Conservation (phyloP, 2,113 vertebrate species). For the Archocentrus centrarchus region DNA sequence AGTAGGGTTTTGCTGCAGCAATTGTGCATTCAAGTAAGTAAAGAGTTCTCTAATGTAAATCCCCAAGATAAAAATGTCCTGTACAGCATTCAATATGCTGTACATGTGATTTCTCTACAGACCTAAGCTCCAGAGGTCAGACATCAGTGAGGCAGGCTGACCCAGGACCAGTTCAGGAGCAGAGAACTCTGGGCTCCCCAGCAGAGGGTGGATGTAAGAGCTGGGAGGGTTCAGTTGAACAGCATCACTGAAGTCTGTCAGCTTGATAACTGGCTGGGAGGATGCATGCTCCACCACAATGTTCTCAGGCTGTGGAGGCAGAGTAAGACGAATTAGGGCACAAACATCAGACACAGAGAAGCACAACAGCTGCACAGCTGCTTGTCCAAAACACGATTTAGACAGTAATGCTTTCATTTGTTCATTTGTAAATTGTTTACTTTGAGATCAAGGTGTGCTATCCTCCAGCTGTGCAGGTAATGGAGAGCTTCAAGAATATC, state of each 20-base stretch:
- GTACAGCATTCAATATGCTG: background rate
- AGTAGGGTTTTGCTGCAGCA: background rate
- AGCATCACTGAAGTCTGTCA: slow-evolving; percentile 95
- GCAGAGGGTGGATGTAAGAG: slow-evolving; percentile 89
- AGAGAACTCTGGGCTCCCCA: slow-evolving; percentile 96
- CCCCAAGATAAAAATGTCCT: background rate
- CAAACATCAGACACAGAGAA: background rate
- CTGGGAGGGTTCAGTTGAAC: slow-evolving; percentile 87
- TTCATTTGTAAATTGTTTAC: slow-evolving; percentile 68
- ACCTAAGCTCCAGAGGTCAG: slow-evolving; percentile 95
- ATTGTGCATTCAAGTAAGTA: background rate
- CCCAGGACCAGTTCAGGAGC: slow-evolving; percentile 98
- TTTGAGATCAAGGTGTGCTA: slow-evolving; percentile 97
- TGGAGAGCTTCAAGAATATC: slow-evolving; percentile 96
- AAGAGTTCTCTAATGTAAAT: background rate
- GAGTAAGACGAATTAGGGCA: background rate
- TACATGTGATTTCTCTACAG: background rate
- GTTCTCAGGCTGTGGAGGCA: slow-evolving; percentile 90
- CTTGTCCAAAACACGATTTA: background rate
- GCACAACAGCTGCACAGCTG: background rate
- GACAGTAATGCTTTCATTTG: background rate
- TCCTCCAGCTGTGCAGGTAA: slow-evolving; percentile 97
- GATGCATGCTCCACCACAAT: slow-evolving; percentile 93
- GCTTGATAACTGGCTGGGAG: slow-evolving; percentile 90
- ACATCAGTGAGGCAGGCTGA: slow-evolving; percentile 91